Evolutionary conservation across 2,113 vertebrate genomes (phyloP), one percentile per base, ranked within the genome.

Genomic region (Pimephales promelas): DNA sequence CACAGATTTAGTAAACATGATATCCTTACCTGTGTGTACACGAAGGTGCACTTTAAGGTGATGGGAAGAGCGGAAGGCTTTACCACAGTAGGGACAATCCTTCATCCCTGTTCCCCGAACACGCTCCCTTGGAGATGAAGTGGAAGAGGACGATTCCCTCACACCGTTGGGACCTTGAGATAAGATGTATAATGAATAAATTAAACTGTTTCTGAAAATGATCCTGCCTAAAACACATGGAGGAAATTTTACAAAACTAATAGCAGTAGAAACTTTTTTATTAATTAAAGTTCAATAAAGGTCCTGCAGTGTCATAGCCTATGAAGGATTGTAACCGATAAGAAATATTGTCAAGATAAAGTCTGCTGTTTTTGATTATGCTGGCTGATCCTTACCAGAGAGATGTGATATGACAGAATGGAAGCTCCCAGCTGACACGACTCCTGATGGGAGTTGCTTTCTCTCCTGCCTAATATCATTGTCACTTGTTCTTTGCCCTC

Each of bases 1-100:
- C 36, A 45, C 36, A 47, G n/a, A 45, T 72, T 11, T 74, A 20
- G 13, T 31, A 52, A 20, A 52, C 24, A 31, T 20, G 26, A 5
- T 49, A 8, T 26, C 26, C 75, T 94, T 91, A 98, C 97, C 97
- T 95, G 97, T 98, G 93, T 98, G 97, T 84, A 97, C 96, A 79
- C 97, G 94, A 61, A 98, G 93, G 88, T 98, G 97, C 88, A 98
- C 97, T 93, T 98, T 98, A 86, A 98, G 95, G 88, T 98, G 97
- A 89, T 98, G 97, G 34, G 97, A 97, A 45, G 96, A 97, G 82
- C 97, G 95, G 92, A 98, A 98, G 72, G 96, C 95, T 92, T 98
- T 98, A 75, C 96, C 96, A 52, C 96, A 98, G 93, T 97, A 98
- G 49, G 96, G 96, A 84, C 97, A 98, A 86, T 97, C 96, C 90